phyloP scores from a whole-genome alignment of 2,797 vertebrate species.

The Danio kyathit region DNA sequence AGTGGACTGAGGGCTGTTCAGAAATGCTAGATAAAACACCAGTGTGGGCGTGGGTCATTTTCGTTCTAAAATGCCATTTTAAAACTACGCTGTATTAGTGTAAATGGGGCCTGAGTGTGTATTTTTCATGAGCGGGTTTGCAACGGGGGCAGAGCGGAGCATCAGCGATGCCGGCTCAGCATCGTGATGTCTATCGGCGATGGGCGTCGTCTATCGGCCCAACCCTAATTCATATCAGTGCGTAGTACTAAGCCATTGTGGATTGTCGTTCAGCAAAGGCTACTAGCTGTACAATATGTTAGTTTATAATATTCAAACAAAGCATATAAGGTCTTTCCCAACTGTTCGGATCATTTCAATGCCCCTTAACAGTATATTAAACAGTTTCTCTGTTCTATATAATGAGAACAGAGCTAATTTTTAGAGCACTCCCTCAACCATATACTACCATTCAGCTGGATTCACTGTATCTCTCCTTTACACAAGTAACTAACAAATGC shows the following conservation, averaged over 20 bases:
- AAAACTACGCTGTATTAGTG: no score
- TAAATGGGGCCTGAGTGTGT: no score
- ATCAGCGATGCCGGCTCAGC: no score
- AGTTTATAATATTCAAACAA: slow-evolving; percentile 14
- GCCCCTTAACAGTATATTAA: background rate
- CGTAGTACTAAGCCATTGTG: background rate
- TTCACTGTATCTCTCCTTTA: background rate
- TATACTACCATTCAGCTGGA: background rate
- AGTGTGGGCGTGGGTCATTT: no score
- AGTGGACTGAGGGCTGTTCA: no score
- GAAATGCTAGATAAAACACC: no score
- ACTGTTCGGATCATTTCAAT: background rate
- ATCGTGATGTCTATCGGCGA: no score
- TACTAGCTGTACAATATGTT: background rate
- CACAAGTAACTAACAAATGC: slow-evolving; percentile 28
- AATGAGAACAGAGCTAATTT: background rate
- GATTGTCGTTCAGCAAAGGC: background rate
- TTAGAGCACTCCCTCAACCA: background rate
- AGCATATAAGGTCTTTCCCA: slow-evolving; percentile 27
- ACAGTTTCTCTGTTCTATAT: background rate
- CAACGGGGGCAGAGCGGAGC: no score
- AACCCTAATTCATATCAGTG: no score
- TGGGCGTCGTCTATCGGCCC: no score
- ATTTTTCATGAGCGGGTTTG: no score
- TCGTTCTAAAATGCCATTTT: no score